These are phyloP conservation scores for Microcebus tavaratra DNA, from an alignment of 2,113 vertebrate genomes.

Conservation along the genomic window DNA sequence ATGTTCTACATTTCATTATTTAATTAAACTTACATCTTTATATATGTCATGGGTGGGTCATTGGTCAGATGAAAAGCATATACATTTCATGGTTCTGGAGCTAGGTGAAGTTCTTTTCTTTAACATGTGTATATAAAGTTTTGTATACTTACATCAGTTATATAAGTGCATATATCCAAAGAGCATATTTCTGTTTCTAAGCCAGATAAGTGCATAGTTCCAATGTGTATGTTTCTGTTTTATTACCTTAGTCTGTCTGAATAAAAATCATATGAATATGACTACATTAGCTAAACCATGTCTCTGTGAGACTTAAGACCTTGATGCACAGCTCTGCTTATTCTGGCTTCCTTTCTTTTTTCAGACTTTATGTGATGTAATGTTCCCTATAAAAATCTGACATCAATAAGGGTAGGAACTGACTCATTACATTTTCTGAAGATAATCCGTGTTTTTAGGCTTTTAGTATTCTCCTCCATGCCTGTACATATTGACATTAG, in stretches of 20 bases:
- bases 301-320: constrained; percentile 11
- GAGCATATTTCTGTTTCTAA: constrained; percentile 7
- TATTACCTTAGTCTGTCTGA: not conserved
- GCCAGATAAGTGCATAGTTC: not conserved
- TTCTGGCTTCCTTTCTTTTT: constrained; percentile 46
- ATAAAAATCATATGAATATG: not conserved
- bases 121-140: not conserved
- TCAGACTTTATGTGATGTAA: constrained; percentile 51
- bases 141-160: not conserved
- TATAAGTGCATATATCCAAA: not conserved
- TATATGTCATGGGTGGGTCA: not conserved
- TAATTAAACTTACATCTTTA: not conserved
- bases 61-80: not conserved
- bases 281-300: not conserved
- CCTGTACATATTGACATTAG: constrained; percentile 53
- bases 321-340: constrained; percentile 27
- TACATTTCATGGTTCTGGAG: constrained; percentile 7
- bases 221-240: constrained; percentile 1
- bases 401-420: constrained; percentile 55
- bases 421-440: constrained; percentile 66
- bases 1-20: constrained; percentile 9
- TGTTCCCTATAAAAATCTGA: constrained; percentile 65
- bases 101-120: not conserved
- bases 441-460: constrained; percentile 54
- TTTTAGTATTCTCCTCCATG: constrained; percentile 50